These are phyloP conservation scores for Hemitrygon akajei DNA, from an alignment of 2,797 vertebrate genomes.

Conservation along the genomic window DNA sequence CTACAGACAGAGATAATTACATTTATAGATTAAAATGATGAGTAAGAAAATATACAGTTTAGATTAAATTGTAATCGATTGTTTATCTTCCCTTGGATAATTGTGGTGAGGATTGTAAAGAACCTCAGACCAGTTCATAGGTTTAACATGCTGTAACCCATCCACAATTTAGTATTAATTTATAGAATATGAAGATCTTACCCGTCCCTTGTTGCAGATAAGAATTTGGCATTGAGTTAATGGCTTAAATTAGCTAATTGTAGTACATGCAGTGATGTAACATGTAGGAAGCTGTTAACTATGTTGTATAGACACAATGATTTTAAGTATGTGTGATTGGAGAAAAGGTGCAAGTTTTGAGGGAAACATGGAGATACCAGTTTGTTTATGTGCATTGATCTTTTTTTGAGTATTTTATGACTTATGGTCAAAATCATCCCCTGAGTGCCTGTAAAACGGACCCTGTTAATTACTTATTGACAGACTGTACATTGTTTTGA, in stretches of 20 bases:
- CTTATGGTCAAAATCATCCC: no score
- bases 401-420: no score
- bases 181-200: neutral
- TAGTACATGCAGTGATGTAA: neutral
- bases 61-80: neutral
- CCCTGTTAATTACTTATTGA: no score
- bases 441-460: no score
- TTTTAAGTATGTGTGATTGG: no score
- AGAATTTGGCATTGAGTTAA: neutral
- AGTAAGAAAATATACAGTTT: neutral
- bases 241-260: no score
- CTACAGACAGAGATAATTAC: neutral
- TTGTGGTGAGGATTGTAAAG: neutral
- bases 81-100: neutral
- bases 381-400: no score
- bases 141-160: neutral
- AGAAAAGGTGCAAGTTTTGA: no score
- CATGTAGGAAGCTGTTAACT: neutral
- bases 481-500: no score
- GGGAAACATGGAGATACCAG: neutral
- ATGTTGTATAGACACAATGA: no score
- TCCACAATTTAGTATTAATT: neutral
- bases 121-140: neutral
- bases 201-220: neutral
- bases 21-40: neutral